Percentiles rank a stretch among this genome's conserved stretches.
Conservation (phyloP, 2,888 invertebrate species). For the Thecocarcelia acutangulata region DNA sequence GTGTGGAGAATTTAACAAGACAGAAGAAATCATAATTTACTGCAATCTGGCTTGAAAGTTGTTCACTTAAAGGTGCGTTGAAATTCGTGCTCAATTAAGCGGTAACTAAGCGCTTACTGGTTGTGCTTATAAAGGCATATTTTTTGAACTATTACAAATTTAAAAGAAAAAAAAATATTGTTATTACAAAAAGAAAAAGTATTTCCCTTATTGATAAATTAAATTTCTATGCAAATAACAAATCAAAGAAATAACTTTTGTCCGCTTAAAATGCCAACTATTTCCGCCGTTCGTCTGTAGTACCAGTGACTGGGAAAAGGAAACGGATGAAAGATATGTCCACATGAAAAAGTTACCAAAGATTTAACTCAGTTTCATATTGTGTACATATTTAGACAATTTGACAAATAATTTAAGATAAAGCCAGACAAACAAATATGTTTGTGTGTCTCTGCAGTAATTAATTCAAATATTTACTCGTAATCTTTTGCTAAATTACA, state of each 20-base stretch:
- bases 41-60: too few species aligned
- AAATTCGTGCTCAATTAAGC: too few species aligned
- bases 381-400: slow-evolving; percentile 21
- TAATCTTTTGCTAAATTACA: slow-evolving; percentile 39
- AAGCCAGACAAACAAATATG: slow-evolving; percentile 1
- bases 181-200: too few species aligned
- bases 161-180: too few species aligned
- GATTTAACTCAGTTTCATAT: slow-evolving; percentile 1
- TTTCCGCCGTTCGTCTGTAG: slow-evolving; percentile 33
- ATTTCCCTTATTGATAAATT: slow-evolving; percentile 38
- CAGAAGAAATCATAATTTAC: too few species aligned
- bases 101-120: too few species aligned
- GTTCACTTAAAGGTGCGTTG: too few species aligned
- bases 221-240: slow-evolving; percentile 42
- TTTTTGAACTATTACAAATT: too few species aligned
- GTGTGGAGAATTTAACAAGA: too few species aligned
- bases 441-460: slow-evolving; percentile 31
- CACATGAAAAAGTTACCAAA: neutral
- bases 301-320: slow-evolving; percentile 20
- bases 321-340: slow-evolving; percentile 35
- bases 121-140: too few species aligned
- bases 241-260: slow-evolving; percentile 1
- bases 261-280: slow-evolving; percentile 43
- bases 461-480: slow-evolving; percentile 60
- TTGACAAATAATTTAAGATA: slow-evolving; percentile 16